phyloP scores from a whole-genome alignment of 1,140 invertebrate genomes.

The Polyergus mexicanus region DNA sequence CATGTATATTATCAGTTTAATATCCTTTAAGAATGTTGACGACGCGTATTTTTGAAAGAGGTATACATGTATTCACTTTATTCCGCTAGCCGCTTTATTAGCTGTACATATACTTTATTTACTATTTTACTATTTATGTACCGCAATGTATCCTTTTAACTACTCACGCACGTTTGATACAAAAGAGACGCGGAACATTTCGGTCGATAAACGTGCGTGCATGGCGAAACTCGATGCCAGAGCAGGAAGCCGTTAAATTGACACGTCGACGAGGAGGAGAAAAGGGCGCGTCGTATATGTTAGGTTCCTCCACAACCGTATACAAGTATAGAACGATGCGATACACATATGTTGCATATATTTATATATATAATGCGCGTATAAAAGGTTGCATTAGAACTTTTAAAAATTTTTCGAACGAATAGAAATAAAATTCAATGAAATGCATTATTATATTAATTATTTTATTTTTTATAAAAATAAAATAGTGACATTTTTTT shows the following conservation, averaged over 20 bases:
- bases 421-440: not conserved
- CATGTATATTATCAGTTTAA: not conserved
- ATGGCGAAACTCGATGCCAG: slow-evolving; percentile 49
- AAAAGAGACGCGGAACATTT: slow-evolving; percentile 58
- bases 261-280: slow-evolving; percentile 34
- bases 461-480: too few relatives aligned
- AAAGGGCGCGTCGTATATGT: not conserved
- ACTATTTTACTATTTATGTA: slow-evolving; percentile 22
- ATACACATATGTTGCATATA: not conserved
- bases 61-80: not conserved
- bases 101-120: not conserved
- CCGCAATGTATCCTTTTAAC: slow-evolving; percentile 17
- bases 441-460: not conserved
- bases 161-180: not conserved
- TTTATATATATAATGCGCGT: not conserved
- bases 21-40: not conserved
- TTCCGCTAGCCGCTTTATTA: not conserved
- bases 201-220: slow-evolving; percentile 58
- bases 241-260: slow-evolving; percentile 66
- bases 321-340: slow-evolving; percentile 14
- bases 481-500: too few relatives aligned
- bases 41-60: not conserved
- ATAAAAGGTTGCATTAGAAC: not conserved
- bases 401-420: not conserved
- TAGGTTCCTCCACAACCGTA: slow-evolving; percentile 11